phyloP scores from a whole-genome alignment of 2,888 invertebrate genomes.

The Coelopa pilipes region DNA sequence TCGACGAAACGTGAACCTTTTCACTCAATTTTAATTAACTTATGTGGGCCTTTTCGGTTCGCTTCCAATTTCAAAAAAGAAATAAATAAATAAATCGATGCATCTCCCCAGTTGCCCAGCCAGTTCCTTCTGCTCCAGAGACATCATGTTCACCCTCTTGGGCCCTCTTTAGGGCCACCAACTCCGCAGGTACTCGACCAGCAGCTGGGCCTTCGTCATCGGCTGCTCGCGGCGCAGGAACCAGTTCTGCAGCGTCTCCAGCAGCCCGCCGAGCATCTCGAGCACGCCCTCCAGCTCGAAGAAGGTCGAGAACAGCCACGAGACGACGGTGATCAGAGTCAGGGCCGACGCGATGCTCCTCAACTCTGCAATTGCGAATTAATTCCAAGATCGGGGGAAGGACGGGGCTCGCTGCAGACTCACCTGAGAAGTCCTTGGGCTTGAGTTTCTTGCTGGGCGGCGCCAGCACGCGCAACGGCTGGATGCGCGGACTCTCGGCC shows the following conservation, averaged over 20 bases:
- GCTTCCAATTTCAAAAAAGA: constrained; percentile 8
- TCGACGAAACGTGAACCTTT: neutral
- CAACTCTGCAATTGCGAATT: constrained; percentile 32
- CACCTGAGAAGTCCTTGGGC: constrained; percentile 41
- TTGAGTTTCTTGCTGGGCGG: constrained; percentile 33
- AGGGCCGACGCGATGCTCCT: constrained; percentile 40
- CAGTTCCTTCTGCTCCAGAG: too few relatives aligned
- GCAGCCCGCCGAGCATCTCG: constrained; percentile 32
- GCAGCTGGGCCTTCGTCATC: constrained; percentile 43
- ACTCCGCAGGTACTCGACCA: constrained; percentile 40
- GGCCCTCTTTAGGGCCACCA: constrained; percentile 41
- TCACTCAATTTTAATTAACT: constrained; percentile 5
- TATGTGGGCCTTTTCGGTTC: too few relatives aligned
- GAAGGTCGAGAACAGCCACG: constrained; percentile 43
- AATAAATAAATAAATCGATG: constrained; percentile 19
- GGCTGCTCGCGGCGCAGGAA: constrained; percentile 38
- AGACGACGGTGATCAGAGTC: constrained; percentile 42
- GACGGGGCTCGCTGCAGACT: neutral
- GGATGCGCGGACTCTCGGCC: constrained; percentile 26
- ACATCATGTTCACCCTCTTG: too few relatives aligned
- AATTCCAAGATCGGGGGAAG: neutral
- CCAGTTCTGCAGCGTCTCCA: constrained; percentile 36
- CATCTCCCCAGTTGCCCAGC: neutral
- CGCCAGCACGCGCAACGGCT: constrained; percentile 36
- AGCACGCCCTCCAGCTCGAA: constrained; percentile 42